phyloP scores from a whole-genome alignment of 2,888 invertebrate genomes.

The Hemistola chrysoprasaria region DNA sequence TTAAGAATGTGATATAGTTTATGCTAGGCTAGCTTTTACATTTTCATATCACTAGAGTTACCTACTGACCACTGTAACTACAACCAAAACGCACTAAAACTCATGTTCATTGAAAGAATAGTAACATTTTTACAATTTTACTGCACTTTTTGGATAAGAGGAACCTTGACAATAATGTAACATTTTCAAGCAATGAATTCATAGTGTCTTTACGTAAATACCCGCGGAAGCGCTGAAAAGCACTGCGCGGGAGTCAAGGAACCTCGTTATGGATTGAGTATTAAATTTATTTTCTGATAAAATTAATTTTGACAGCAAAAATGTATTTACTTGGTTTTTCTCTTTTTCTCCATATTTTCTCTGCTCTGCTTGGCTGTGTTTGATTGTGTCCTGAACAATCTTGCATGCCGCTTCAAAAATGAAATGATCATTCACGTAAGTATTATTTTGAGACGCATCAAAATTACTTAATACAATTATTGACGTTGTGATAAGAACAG shows the following conservation, averaged over 20 bases:
- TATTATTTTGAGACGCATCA: conserved; percentile 84
- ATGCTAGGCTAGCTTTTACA: too few species aligned
- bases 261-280: conserved; percentile 73
- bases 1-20: too few species aligned
- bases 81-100: not conserved
- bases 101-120: conserved; percentile 57
- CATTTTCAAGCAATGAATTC: conserved; percentile 27
- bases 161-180: conserved; percentile 64
- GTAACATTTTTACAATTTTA: conserved; percentile 69
- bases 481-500: conserved; percentile 35
- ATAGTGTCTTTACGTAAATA: conserved; percentile 17
- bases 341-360: conserved; percentile 90
- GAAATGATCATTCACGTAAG: conserved; percentile 89
- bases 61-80: too few species aligned
- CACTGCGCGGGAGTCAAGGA: conserved; percentile 59
- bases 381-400: conserved; percentile 90
- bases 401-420: conserved; percentile 89
- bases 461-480: conserved; percentile 46
- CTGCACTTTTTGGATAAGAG: conserved; percentile 76
- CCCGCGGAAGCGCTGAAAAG: conserved; percentile 22
- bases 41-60: too few species aligned
- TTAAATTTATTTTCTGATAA: conserved; percentile 75
- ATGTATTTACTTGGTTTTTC: conserved; percentile 88
- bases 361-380: conserved; percentile 93
- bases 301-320: conserved; percentile 79